These are phyloP conservation scores for Paramormyrops kingsleyae DNA, from an alignment of 2,113 vertebrate species.

Conservation along the genomic window DNA sequence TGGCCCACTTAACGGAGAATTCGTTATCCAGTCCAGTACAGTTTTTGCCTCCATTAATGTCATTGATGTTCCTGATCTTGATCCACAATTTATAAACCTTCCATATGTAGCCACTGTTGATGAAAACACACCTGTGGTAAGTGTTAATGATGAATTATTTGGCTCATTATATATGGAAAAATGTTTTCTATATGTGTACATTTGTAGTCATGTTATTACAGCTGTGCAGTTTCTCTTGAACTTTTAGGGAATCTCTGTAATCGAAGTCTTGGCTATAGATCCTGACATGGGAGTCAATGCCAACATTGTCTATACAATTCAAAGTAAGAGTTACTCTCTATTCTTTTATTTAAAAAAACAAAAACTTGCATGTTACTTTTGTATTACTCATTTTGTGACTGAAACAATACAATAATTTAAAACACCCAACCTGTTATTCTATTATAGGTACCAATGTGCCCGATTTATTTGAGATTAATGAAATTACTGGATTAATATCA, in stretches of 20 bases:
- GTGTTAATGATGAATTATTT: conserved; percentile 7
- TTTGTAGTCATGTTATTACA: neutral
- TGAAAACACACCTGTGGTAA: conserved; percentile 56
- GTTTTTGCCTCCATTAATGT: conserved; percentile 62
- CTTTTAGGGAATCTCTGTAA: conserved; percentile 51
- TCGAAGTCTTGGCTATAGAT: conserved; percentile 64
- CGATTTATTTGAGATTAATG: conserved; percentile 58
- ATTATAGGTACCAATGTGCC: conserved; percentile 36
- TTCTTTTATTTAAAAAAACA: neutral
- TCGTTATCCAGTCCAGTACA: neutral
- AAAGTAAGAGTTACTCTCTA: conserved; percentile 45
- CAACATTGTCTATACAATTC: conserved; percentile 56
- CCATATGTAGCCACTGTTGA: conserved; percentile 50
- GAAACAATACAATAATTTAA: neutral
- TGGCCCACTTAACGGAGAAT: fast-evolving
- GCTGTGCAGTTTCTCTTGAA: conserved; percentile 1
- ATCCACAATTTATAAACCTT: conserved; percentile 63
- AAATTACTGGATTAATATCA: conserved; percentile 52
- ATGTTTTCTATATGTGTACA: neutral
- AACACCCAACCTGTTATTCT: neutral
- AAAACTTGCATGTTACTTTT: neutral
- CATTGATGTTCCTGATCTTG: conserved; percentile 61
- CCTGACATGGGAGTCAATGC: conserved; percentile 66
- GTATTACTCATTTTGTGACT: neutral
- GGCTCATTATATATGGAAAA: neutral